Percentiles rank a stretch among this genome's conserved stretches.
These are phyloP conservation scores for Drosophila miranda DNA, from an alignment of 1,140 invertebrate species.

Conservation along the genomic window DNA sequence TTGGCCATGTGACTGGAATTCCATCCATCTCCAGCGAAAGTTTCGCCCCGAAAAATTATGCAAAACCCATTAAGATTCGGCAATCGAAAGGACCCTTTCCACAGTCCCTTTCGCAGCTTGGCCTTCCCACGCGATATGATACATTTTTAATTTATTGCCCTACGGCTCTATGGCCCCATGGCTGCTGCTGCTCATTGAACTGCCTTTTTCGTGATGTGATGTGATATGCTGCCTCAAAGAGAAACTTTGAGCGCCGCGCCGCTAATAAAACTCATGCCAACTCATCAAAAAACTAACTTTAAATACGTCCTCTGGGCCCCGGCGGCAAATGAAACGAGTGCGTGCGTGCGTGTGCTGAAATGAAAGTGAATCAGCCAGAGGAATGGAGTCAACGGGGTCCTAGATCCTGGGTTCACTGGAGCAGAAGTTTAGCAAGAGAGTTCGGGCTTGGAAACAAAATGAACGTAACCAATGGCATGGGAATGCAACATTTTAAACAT, in stretches of 20 bases:
- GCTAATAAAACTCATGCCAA: constrained; percentile 77
- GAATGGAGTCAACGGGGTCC: not conserved
- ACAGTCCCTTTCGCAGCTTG: constrained; percentile 4
- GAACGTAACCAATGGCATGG: constrained; percentile 4
- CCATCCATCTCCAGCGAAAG: constrained; percentile 31
- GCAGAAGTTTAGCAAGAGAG: constrained; percentile 41
- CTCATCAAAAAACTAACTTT: constrained; percentile 77
- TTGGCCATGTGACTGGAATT: constrained; percentile 68
- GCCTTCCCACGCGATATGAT: constrained; percentile 29
- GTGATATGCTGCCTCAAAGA: constrained; percentile 30
- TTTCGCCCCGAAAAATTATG: constrained; percentile 38
- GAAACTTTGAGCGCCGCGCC: constrained; percentile 60
- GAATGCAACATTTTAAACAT: no score
- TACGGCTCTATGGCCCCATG: constrained; percentile 34
- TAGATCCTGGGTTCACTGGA: constrained; percentile 38
- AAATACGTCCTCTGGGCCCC: constrained; percentile 65
- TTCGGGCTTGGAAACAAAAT: constrained; percentile 10
- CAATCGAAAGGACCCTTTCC: constrained; percentile 27
- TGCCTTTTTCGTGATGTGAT: constrained; percentile 38
- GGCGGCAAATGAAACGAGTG: constrained; percentile 51
- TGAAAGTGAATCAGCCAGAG: constrained; percentile 30
- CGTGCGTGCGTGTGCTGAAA: constrained; percentile 50
- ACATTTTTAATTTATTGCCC: constrained; percentile 69
- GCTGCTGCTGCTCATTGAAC: constrained; percentile 36
- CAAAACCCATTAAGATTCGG: constrained; percentile 58